Evolutionary conservation across 2,888 invertebrate species (phyloP), one percentile per base, ranked within the genome.

Genomic region (Oscheius sp.): DNA sequence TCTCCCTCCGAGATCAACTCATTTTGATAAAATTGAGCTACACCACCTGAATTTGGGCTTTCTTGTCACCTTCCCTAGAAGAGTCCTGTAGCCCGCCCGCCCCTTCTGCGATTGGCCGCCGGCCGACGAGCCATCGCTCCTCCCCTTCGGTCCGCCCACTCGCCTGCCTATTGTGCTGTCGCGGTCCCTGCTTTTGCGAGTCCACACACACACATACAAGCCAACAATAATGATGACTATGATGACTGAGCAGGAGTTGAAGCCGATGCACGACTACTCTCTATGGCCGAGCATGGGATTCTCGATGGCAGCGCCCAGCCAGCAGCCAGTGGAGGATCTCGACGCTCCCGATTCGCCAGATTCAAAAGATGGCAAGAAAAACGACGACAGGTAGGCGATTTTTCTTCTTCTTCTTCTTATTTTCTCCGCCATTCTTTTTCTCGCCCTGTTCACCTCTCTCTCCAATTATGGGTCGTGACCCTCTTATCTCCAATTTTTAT

Each of bases 351-450:
- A 78, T 37, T 75, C 75, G 52, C 74, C 76, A 1, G 80, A 78
- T 34, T 78, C 77, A 1, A 76, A 76, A 42, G 76, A 75, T 53
- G 78, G 78, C 31, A 78, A 78, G 65, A 76, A 78, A 46, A 73
- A 76, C 39, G 83, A 83, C 61, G 82, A 81, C 58, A 75, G 83
- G 74, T 79, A 65, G 65, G 70, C n/a, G 29, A 6, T 12, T 37
- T 46, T 10, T 4, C 39, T 42, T 53, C 42, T 25, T 15, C 27
- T 12, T n/a, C n/a, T n/a, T n/a, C n/a, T n/a, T n/a, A n/a, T n/a
- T n/a, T n/a, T n/a, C n/a, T n/a, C n/a, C n/a, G 17, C 39, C 42
- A 8, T 57, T 58, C 17, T 10, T 37, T 42, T 42, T 42, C 42
- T 42, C n/a, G n/a, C n/a, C n/a, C n/a, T n/a, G n/a, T n/a, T n/a